Base-by-base conservation (phyloP, 2,888 invertebrate genomes). In the Sisyra terminalis region DNA sequence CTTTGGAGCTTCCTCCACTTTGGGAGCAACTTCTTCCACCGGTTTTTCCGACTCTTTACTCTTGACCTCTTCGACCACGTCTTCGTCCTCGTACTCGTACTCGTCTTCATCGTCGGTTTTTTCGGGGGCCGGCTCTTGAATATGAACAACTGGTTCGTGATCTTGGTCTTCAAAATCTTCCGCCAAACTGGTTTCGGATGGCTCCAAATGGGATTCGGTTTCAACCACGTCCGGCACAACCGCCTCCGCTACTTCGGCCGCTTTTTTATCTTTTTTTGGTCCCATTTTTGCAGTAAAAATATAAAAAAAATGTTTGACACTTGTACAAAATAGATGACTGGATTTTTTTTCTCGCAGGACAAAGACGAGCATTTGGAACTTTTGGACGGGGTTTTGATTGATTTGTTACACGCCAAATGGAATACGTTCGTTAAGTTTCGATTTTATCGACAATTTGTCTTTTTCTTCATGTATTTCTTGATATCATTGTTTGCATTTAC, bases 351-450 rank as follows among this genome's bases (percentile, higher is more conserved):
- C 50, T 66, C 68, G 38, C 55, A 93, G 93, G 92, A 92, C 55
- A 88, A 86, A 65, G 81, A 86, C 51, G 90, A 89, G 55, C 97
- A 98, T 66, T 69, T 98, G 52, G 92, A 93, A 52, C 69, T 98
- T 42, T 75, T 97, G 66, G 94, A 96, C 58, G 96, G 96, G 0
- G 79, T 94, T 51, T 66, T 97, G 37, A 87, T 93, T 14, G 92
- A 96, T 59, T 71, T 98, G 11, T 64, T 98, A 9, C 83, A 92
- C 57, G 92, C 93, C 3, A 98, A 98, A 67, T 98, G 97, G 97
- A 89, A 93, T 54, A 86, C 93, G 0, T 97, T 94, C 60, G 92
- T 92, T 2, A 90, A 89, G 63, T 84, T 80, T 48, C 87, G 93
- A 46, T 94, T 96, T 63, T 93, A 93, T 60, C 72, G 85, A 4